These are phyloP conservation scores for Empis stercorea DNA, from an alignment of 2,888 invertebrate genomes.

Conservation along the genomic window DNA sequence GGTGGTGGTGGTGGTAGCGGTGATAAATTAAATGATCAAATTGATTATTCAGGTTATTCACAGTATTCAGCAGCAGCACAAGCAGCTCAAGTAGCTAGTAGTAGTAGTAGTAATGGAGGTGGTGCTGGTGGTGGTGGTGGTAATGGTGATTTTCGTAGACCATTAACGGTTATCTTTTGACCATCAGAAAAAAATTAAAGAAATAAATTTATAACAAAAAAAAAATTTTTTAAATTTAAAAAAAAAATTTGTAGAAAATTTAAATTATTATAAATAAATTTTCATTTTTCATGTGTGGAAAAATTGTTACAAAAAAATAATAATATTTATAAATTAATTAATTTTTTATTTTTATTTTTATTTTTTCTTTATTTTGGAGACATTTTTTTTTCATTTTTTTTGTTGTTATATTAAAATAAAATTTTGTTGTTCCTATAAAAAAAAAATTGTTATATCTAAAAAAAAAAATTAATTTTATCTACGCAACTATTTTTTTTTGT, in stretches of 20 bases:
- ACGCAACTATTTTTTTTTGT: no score
- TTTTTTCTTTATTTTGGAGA: no score
- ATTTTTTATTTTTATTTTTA: no score
- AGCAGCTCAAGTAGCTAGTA: slow-evolving; percentile 7
- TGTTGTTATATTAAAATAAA: no score
- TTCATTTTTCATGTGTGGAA: no score
- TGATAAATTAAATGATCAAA: slow-evolving; percentile 29
- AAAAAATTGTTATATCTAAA: no score
- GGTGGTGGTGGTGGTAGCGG: slow-evolving; percentile 12
- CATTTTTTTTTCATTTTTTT: not conserved
- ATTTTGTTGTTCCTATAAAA: no score
- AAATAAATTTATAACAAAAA: slow-evolving; percentile 1
- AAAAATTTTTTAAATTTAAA: not conserved
- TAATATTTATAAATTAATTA: no score
- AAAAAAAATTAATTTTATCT: no score
- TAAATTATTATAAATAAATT: not conserved
- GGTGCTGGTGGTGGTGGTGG: slow-evolving; percentile 23
- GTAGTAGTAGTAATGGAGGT: slow-evolving; percentile 21
- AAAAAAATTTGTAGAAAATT: slow-evolving; percentile 4
- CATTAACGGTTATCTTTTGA: slow-evolving; percentile 37
- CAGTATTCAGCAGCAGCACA: slow-evolving; percentile 16
- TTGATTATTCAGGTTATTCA: slow-evolving; percentile 32
- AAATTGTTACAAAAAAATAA: no score
- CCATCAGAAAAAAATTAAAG: slow-evolving; percentile 17
- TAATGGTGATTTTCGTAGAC: slow-evolving; percentile 32